Evolutionary conservation across 35 echinoderm and acorn worm species (phyloP).

Genomic region (Lytechinus pictus): DNA sequence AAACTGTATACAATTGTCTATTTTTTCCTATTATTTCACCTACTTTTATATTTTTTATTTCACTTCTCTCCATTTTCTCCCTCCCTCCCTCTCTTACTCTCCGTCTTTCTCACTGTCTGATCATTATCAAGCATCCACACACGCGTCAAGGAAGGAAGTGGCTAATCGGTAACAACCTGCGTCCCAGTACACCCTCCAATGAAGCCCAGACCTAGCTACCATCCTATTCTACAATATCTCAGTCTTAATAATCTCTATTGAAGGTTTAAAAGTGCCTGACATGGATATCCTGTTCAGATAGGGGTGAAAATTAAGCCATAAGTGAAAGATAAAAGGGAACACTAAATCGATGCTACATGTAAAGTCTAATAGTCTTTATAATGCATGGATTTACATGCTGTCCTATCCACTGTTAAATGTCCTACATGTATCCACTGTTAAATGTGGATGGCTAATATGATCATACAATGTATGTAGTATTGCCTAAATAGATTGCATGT

Average conservation of each 20-base stretch:
- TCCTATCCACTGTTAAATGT: too few species aligned
- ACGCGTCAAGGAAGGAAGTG: constrained; percentile 37
- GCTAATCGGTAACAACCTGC: constrained; percentile 41
- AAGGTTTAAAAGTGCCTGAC: constrained; percentile 13
- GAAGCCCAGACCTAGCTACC: not conserved
- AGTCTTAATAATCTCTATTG: not conserved
- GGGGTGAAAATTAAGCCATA: not conserved
- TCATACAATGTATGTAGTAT: too few species aligned
- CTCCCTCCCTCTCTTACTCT: not conserved
- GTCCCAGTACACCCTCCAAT: constrained; percentile 6
- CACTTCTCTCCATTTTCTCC: not conserved
- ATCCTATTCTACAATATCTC: not conserved
- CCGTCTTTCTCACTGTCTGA: not conserved
- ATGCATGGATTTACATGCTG: not conserved
- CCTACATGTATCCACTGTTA: too few species aligned
- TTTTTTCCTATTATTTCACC: too few species aligned
- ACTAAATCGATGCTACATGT: not conserved
- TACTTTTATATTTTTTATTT: not conserved
- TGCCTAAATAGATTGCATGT: too few species aligned
- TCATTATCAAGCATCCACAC: constrained; percentile 50
- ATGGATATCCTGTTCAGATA: constrained; percentile 7
- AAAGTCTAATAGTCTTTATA: too few species aligned
- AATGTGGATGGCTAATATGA: too few species aligned
- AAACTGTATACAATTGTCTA: too few species aligned
- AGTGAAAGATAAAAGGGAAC: not conserved